Base-by-base conservation (phyloP, 2,888 invertebrate species). In the Rhimphoctona megacephalus region DNA sequence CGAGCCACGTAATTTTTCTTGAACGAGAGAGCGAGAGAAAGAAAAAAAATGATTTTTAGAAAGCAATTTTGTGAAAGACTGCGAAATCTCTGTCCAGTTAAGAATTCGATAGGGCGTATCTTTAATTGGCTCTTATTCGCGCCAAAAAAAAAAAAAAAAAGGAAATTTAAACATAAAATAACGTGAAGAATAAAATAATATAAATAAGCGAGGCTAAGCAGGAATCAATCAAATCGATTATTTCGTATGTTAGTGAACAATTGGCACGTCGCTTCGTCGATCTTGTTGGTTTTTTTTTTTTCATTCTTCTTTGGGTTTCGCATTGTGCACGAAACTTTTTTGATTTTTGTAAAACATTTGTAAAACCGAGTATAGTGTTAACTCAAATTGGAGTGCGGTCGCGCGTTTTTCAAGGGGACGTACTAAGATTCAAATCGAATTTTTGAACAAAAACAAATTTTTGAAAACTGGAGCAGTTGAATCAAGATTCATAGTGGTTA, bases 21-120 rank as follows among this genome's bases (percentile, higher is more conserved):
- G 39, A 79, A 25, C 11, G 39, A 57, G 43, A 25, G 57, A 54
- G 54, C 39, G 57, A 33, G 57, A 54, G 76, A 39, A 78, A 81
- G 67, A 79, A 74, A 84, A 74, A 84, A 39, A 66, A 66, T 46
- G 70, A 36, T 80, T 88, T 78, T 80, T 82, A 74, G 85, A 81
- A 66, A 88, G 87, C 76, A 79, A 85, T 87, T 85, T 89, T 86
- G 79, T 87, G 91, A 90, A 93, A 94, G 93, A 94, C 93, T 94
- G 93, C 90, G 86, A 90, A 91, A 93, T 93, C 93, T 93, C 93
- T 93, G 93, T 93, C 93, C 93, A 93, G 91, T 92, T 89, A 90
- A 90, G 82, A 83, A 90, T 89, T 90, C 87, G 87, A 87, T 87
- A 82, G 83, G 77, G 81, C 52, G 17, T 67, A 78, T 25, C 52